Evolutionary conservation across 2,797 vertebrate genomes (phyloP).

Genomic region (Poeciliopsis infans): DNA sequence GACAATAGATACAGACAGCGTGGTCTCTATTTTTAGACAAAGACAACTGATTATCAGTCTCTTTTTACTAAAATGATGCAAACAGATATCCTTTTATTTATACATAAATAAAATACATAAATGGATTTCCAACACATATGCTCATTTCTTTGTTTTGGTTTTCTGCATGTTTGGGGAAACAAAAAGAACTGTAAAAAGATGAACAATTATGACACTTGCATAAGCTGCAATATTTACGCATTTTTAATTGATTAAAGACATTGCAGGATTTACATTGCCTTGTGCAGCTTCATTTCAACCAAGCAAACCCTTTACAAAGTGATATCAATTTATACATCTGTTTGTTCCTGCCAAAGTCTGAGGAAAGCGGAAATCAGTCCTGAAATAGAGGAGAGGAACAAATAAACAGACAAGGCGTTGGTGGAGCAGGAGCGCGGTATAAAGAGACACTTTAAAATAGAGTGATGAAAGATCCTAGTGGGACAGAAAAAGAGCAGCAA

Average conservation of each 20-base stretch:
- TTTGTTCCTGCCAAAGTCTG: conserved; percentile 69
- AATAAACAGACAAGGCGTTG: conserved; percentile 59
- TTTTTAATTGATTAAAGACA: conserved; percentile 13
- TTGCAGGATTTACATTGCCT: conserved; percentile 16
- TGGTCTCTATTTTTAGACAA: conserved; percentile 68
- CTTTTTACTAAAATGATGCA: conserved; percentile 16
- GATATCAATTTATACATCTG: conserved; percentile 54
- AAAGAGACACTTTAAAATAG: conserved; percentile 67
- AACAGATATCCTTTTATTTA: background rate
- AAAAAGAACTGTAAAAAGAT: background rate
- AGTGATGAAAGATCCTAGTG: conserved; percentile 59
- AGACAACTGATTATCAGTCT: conserved; percentile 24
- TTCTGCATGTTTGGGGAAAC: conserved; percentile 1
- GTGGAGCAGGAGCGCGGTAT: conserved; percentile 52
- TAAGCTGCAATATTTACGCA: background rate
- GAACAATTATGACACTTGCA: background rate
- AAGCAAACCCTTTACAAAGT: conserved; percentile 22
- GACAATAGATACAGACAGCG: conserved; percentile 65
- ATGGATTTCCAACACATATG: background rate
- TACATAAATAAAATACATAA: background rate
- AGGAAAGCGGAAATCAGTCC: conserved; percentile 58
- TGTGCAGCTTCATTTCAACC: conserved; percentile 5
- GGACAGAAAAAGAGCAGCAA: conserved; percentile 31
- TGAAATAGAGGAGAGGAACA: conserved; percentile 73
- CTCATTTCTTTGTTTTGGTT: background rate